Evolutionary conservation across 2,797 vertebrate genomes (phyloP).

Genomic region (Acipenser transmontanus): DNA sequence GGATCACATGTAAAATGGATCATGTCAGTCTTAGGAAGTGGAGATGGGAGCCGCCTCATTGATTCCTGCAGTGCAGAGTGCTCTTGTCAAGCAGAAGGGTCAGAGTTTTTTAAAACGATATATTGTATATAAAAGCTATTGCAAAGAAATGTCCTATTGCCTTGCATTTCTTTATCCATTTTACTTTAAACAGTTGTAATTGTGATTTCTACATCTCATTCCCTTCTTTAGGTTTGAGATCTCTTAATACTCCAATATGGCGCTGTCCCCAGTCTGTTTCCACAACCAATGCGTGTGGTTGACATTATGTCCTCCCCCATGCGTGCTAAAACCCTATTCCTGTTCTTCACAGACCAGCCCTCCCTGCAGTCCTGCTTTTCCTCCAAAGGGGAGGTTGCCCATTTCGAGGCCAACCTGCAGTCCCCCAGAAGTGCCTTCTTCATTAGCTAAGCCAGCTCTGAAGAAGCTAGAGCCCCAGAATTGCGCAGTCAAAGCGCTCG

Average conservation of each 20-base stretch:
- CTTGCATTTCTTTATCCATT: too few species aligned
- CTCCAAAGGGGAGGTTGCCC: constrained; percentile 32
- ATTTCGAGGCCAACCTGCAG: constrained; percentile 45
- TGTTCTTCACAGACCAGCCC: constrained; percentile 28
- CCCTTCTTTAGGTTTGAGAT: not conserved
- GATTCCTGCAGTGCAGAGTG: too few species aligned
- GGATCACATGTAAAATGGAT: too few species aligned
- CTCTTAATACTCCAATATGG: not conserved
- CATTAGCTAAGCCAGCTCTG: constrained; percentile 46
- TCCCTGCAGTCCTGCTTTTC: constrained; percentile 30
- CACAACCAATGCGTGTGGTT: too few species aligned
- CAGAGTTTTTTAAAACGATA: too few species aligned
- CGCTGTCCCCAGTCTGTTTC: not conserved
- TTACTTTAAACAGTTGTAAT: too few species aligned
- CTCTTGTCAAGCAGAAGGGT: too few species aligned
- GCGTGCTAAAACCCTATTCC: not conserved
- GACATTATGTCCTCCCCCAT: too few species aligned
- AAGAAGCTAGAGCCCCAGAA: constrained; percentile 58
- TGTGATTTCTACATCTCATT: not conserved
- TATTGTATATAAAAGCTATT: too few species aligned
- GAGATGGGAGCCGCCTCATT: too few species aligned
- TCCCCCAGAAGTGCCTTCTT: constrained; percentile 48
- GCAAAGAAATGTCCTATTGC: too few species aligned
- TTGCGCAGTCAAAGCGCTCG: constrained; percentile 21
- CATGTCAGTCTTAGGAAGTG: too few species aligned